Base-by-base conservation (phyloP, 2,797 vertebrate genomes). In the Cyclura pinguis region DNA sequence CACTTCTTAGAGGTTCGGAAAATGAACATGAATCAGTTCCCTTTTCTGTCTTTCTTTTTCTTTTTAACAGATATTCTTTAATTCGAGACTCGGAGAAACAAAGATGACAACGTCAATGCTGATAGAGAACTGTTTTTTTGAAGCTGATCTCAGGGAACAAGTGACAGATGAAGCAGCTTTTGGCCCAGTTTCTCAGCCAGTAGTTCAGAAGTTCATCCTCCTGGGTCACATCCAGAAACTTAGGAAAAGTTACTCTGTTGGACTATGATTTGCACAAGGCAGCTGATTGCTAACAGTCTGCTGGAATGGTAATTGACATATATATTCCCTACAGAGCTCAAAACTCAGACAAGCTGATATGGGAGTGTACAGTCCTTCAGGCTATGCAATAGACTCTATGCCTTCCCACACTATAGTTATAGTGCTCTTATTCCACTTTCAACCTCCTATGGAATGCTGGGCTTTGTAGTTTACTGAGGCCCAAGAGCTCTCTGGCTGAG, bases 1-100 rank as follows among this genome's bases (percentile, higher is more conserved):
- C 93, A 94, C 92, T 84, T 93, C 83, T 74, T 32, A 1, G 42
- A 62, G 13, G 76, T 90, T 88, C 55, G 72, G 80, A 80, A 69
- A 94, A 94, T 90, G 91, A 93, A 81, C 92, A 87, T 78, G 91
- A 94, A 92, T 85, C 87, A 85, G 47, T 85, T 93, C 9, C 67
- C 67, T 32, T 32, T 69, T 32, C 10, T 18, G 32, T 69, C 29
- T 32, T 32, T 69, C 27, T 27, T 27, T 67, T 22, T 64, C 6
- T 64, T 20, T 20, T 22, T 27, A 27, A 32, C 1, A 89, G 88
- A 93, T 93, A 59, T 13, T 82, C 24, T 87, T 83, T 72, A 92
- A 93, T 89, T 88, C 47, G 10, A 52, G 1, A 32, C 77, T 91
- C 50, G 35, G 84, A 91, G 89, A n/a, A 2, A 72, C 80, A 12